Conservation (phyloP, 1,140 invertebrate species). For the Ectropis grisescens region DNA sequence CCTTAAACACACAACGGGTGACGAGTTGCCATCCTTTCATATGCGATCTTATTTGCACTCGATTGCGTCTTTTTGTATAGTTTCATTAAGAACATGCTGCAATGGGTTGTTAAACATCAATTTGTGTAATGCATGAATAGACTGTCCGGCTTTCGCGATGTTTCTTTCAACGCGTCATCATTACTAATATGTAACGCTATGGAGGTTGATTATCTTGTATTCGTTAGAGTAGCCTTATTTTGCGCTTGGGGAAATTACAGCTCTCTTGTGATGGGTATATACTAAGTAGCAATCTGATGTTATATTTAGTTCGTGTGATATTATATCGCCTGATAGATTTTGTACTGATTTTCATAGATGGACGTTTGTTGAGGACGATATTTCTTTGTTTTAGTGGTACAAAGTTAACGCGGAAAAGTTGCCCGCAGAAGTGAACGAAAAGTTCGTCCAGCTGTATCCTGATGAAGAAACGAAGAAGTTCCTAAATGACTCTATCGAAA, state of each 20-base stretch:
- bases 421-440: constrained; percentile 48
- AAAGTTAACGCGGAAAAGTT: constrained; percentile 66
- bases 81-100: constrained; percentile 44
- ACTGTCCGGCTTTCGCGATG: constrained; percentile 7
- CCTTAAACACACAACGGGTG: constrained; percentile 67
- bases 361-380: no score
- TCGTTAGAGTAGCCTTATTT: no score
- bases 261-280: no score
- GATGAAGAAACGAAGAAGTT: constrained; percentile 82
- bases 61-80: constrained; percentile 47
- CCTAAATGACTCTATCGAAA: constrained; percentile 77
- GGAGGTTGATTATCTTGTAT: not conserved
- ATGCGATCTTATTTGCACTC: constrained; percentile 61
- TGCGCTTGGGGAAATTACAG: no score
- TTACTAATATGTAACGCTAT: constrained; percentile 11
- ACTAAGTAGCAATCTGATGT: no score
- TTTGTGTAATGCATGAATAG: constrained; percentile 16
- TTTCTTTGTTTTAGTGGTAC: constrained; percentile 81
- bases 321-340: no score
- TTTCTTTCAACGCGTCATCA: not conserved
- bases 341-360: no score
- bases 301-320: no score
- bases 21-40: constrained; percentile 46
- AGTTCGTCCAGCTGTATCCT: constrained; percentile 75
- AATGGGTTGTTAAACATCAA: constrained; percentile 45